Evolutionary conservation across 2,888 invertebrate genomes (phyloP), one percentile per base, ranked within the genome.

Genomic region (Therioaphis trifolii): DNA sequence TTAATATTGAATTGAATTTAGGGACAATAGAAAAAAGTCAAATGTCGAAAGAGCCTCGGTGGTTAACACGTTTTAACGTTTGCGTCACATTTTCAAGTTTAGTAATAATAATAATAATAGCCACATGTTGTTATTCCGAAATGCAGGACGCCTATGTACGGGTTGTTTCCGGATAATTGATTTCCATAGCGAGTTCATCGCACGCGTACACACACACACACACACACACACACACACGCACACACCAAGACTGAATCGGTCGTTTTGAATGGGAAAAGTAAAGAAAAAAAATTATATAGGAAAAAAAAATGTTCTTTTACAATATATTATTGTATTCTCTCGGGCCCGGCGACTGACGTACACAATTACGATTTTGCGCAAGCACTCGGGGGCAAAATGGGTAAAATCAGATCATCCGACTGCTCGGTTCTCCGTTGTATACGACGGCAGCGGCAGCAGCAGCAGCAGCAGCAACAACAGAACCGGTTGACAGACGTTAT

Each of bases 401-500:
- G 29, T 49, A 40, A 69, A 80, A 80, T 71, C 71, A 46, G 71
- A 80, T 71, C 58, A 71, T 71, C 77, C 63, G 49, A n/a, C n/a
- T n/a, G 29, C 49, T 49, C 49, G 58, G 74, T 52, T 55, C 21
- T 21, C 5, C 18, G 40, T 27, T 40, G 49, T n/a, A n/a, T n/a
- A n/a, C n/a, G n/a, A n/a, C n/a, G n/a, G n/a, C n/a, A n/a, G n/a
- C n/a, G n/a, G n/a, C n/a, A n/a, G n/a, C n/a, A n/a, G n/a, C n/a
- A n/a, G n/a, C n/a, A n/a, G n/a, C n/a, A n/a, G n/a, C n/a, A n/a
- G n/a, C n/a, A n/a, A n/a, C n/a, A n/a, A n/a, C 46, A 80, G 35
- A 80, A 80, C 80, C 80, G 80, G 80, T 80, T 61, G 80, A 80
- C 61, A 49, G 72, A 80, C 12, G 49, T 72, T 24, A n/a, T n/a